A percentile compares a stretch with the other conserved stretches of the same genome.
Conservation (phyloP, 2,888 invertebrate genomes). For the Copidosoma aretas region DNA sequence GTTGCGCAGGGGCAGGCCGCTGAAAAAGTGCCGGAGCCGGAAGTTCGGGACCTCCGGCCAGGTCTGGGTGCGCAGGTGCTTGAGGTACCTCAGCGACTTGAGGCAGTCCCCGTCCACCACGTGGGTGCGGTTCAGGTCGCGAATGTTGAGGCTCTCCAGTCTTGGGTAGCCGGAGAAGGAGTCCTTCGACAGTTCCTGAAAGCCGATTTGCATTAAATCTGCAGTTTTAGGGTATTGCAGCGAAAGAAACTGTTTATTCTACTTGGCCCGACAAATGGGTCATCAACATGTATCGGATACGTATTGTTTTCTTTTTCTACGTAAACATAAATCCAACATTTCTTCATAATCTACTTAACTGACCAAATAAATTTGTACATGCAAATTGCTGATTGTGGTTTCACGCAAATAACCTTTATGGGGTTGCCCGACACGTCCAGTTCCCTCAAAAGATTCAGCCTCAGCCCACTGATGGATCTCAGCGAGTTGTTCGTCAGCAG, state of each 20-base stretch:
- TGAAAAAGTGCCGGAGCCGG: conserved; percentile 75
- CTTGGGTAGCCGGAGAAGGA: conserved; percentile 75
- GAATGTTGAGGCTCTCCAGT: conserved; percentile 77
- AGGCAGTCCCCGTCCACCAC: conserved; percentile 76
- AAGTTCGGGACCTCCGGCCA: conserved; percentile 79
- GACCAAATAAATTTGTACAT: too few species aligned
- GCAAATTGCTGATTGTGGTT: too few species aligned
- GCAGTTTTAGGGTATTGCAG: too few species aligned
- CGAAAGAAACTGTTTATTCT: too few species aligned
- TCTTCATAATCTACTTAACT: too few species aligned
- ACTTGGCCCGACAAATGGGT: too few species aligned
- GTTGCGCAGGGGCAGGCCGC: conserved; percentile 75
- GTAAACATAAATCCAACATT: too few species aligned
- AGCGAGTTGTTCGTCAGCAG: conserved; percentile 81
- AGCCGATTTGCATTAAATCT: too few species aligned
- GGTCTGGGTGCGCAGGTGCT: conserved; percentile 75
- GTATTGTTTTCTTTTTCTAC: too few species aligned
- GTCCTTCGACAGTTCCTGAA: conserved; percentile 73
- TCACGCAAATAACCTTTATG: too few species aligned
- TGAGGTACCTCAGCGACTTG: conserved; percentile 74
- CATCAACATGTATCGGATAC: too few species aligned
- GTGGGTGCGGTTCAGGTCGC: conserved; percentile 75
- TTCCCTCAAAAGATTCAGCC: conserved; percentile 73
- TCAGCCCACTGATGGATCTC: conserved; percentile 76
- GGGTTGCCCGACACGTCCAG: conserved; percentile 85